Conservation (phyloP, 2,888 invertebrate species). For the Drosophila multiciliata region DNA sequence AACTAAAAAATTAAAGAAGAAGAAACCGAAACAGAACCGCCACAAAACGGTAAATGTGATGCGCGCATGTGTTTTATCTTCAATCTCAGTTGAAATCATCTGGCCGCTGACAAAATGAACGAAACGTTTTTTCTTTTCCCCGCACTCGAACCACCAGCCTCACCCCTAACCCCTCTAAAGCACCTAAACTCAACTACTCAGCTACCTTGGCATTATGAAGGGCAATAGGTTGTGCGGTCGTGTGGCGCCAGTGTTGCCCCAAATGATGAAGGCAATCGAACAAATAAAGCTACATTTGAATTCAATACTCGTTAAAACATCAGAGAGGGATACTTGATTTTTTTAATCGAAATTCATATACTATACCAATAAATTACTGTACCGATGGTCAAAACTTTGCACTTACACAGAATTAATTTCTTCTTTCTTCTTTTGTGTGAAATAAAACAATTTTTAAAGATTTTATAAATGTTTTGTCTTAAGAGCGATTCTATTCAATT, state of each 20-base stretch:
- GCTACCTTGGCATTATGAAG: conserved; percentile 68
- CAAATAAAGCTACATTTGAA: neutral
- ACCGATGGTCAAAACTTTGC: neutral
- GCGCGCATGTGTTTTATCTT: conserved; percentile 79
- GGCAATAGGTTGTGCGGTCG: conserved; percentile 73
- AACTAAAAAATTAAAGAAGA: conserved; percentile 41
- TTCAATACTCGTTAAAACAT: neutral
- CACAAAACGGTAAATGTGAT: conserved; percentile 74
- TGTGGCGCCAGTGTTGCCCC: conserved; percentile 13
- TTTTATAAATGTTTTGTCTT: neutral
- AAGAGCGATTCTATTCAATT: neutral
- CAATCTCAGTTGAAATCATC: conserved; percentile 78
- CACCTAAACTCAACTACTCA: conserved; percentile 17
- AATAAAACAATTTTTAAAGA: neutral
- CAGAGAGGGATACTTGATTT: too few species aligned
- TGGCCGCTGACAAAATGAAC: conserved; percentile 55
- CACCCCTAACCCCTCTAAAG: conserved; percentile 10
- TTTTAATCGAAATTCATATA: neutral
- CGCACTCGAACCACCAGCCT: neutral
- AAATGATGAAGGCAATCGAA: neutral
- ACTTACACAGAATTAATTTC: neutral
- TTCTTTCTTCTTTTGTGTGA: neutral
- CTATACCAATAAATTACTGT: neutral
- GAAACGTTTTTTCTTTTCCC: conserved; percentile 17
- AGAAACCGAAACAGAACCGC: conserved; percentile 50